These are phyloP conservation scores for Merops nubicus DNA, from an alignment of 2,113 vertebrate genomes.

Conservation along the genomic window DNA sequence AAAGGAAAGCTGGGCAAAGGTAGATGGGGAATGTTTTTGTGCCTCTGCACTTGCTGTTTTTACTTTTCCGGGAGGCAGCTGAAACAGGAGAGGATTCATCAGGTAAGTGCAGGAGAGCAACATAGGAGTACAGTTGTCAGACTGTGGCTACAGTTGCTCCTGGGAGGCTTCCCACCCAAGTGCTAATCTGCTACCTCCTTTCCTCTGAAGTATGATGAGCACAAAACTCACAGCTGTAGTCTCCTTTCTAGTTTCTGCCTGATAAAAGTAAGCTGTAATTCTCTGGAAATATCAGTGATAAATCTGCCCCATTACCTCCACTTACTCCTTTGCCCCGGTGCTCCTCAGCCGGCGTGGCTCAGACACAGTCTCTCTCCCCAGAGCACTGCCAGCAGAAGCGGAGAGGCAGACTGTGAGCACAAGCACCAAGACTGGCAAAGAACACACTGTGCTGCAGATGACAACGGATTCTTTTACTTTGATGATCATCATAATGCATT, in stretches of 20 bases:
- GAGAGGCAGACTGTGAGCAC: not conserved
- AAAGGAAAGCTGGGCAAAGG: not conserved
- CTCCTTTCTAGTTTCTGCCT: not conserved
- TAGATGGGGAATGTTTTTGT: not conserved
- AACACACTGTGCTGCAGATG: not conserved
- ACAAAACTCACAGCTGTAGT: not conserved
- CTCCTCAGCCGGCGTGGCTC: rapidly evolving
- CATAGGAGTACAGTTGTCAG: not conserved
- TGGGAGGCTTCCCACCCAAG: not conserved
- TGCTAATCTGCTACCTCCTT: not conserved
- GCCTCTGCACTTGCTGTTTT: not conserved
- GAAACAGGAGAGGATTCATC: not conserved
- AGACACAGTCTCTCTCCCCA: rapidly evolving
- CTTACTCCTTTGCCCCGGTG: not conserved
- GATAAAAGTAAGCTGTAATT: not conserved
- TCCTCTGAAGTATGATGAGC: not conserved
- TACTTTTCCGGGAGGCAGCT: not conserved
- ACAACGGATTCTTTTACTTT: constrained; percentile 3
- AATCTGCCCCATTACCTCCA: not conserved
- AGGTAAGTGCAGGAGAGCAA: not conserved
- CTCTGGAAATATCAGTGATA: not conserved
- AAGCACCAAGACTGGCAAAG: not conserved
- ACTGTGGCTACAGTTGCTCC: not conserved
- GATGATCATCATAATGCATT: constrained; percentile 38
- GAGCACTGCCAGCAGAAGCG: not conserved